phyloP scores from a whole-genome alignment of 2,797 vertebrate genomes.

The Urophycis tenuis region DNA sequence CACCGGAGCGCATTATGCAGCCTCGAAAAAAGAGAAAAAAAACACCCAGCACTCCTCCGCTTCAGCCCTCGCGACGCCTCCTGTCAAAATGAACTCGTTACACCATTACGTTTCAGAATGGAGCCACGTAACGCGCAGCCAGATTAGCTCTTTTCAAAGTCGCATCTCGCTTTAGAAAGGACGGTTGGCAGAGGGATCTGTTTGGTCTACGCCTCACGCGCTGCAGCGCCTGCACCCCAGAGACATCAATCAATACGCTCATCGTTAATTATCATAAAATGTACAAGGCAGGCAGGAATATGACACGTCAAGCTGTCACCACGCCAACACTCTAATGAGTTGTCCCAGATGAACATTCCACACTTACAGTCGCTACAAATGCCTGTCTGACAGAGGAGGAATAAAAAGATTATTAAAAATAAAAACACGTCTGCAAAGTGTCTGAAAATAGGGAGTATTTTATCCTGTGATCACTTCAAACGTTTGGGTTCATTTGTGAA shows the following conservation, averaged over 20 bases:
- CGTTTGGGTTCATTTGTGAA: neutral
- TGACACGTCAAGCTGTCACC: constrained; percentile 47
- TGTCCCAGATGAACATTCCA: constrained; percentile 35
- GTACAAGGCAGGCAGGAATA: constrained; percentile 27
- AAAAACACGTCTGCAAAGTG: constrained; percentile 4
- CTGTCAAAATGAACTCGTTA: neutral
- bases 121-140: neutral
- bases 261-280: constrained; percentile 50
- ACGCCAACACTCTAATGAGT: constrained; percentile 32
- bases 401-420: neutral
- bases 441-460: neutral
- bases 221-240: constrained; percentile 7
- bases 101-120: neutral
- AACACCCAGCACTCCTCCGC: neutral
- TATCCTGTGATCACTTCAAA: neutral
- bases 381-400: neutral
- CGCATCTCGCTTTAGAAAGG: constrained; percentile 22
- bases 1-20: neutral
- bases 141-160: constrained; percentile 5
- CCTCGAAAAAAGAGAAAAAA: neutral
- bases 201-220: constrained; percentile 20
- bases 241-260: constrained; percentile 46
- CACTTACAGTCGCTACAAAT: constrained; percentile 12
- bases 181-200: constrained; percentile 25
- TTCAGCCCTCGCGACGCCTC: neutral